A percentile compares a stretch with the other conserved stretches of the same genome.
These are phyloP conservation scores for Ectobius pallidus DNA, from an alignment of 2,888 invertebrate species.

Conservation along the genomic window DNA sequence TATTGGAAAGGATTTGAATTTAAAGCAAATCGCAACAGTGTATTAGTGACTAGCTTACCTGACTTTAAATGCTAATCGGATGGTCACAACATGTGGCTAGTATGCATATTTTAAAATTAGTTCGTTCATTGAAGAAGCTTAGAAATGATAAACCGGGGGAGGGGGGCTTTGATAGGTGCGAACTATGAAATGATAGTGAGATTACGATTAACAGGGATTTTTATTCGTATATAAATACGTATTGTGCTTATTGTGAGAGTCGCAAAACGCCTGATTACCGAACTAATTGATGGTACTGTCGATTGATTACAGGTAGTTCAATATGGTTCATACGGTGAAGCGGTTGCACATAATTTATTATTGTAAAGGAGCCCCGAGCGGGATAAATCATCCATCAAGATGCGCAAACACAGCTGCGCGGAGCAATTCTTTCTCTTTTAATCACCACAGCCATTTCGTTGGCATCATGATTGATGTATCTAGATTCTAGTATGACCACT, in stretches of 20 bases:
- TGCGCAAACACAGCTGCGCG: conserved; percentile 2
- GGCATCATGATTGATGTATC: conserved; percentile 20
- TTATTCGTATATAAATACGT: neutral
- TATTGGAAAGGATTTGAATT: no score
- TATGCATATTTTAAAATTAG: no score
- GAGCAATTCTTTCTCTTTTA: conserved; percentile 26
- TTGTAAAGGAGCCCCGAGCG: neutral
- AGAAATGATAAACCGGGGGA: no score
- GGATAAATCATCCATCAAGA: neutral
- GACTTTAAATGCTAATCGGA: no score
- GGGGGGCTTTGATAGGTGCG: no score
- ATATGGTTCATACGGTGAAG: neutral
- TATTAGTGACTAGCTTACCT: no score
- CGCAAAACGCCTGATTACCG: neutral
- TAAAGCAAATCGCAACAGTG: no score
- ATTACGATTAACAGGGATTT: no score
- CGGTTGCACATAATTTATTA: conserved; percentile 13
- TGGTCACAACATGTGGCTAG: no score
- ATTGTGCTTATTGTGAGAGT: neutral
- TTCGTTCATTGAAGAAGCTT: no score
- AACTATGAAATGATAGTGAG: no score
- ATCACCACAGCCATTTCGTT: conserved; percentile 13
- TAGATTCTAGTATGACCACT: conserved; percentile 1
- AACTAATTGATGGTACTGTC: neutral
- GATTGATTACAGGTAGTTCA: neutral